Evolutionary conservation across 1,140 invertebrate genomes (phyloP).

Genomic region (Wasmannia auropunctata): DNA sequence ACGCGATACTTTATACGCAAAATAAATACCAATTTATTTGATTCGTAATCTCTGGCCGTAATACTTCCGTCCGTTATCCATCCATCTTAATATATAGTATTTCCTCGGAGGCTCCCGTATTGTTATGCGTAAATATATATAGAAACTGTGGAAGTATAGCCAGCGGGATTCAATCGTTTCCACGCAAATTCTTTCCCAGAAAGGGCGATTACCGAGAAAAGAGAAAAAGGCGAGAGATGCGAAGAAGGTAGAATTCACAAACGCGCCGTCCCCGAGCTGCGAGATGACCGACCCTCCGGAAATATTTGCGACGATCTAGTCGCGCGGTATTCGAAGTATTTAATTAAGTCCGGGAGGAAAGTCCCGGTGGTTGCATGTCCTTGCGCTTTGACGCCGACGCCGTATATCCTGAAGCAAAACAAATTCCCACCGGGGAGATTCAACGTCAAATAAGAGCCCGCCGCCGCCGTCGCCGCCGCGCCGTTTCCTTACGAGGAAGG

Average conservation of each 20-base stretch:
- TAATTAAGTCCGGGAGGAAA: conserved; percentile 27
- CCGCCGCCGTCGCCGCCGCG: too few species aligned
- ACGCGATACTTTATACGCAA: background rate
- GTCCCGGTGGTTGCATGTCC: conserved; percentile 1
- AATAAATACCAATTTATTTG: background rate
- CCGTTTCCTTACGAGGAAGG: background rate
- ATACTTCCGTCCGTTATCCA: background rate
- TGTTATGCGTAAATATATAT: conserved; percentile 1
- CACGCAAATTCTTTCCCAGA: background rate
- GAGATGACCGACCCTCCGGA: background rate
- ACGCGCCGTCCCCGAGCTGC: background rate
- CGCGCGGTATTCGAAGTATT: conserved; percentile 34
- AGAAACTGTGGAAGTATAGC: background rate
- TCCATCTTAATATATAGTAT: background rate
- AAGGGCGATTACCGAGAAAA: background rate
- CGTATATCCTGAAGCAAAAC: conserved; percentile 21
- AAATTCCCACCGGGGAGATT: background rate
- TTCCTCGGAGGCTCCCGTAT: background rate
- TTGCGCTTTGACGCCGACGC: conserved; percentile 5
- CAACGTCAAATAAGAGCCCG: background rate
- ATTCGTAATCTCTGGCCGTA: background rate
- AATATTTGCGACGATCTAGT: conserved; percentile 28
- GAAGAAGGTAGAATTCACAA: background rate
- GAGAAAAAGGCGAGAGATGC: background rate
- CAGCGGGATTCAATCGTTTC: conserved; percentile 2